These are phyloP conservation scores for Drosophila acutilabella DNA, from an alignment of 2,888 invertebrate species.

Conservation along the genomic window DNA sequence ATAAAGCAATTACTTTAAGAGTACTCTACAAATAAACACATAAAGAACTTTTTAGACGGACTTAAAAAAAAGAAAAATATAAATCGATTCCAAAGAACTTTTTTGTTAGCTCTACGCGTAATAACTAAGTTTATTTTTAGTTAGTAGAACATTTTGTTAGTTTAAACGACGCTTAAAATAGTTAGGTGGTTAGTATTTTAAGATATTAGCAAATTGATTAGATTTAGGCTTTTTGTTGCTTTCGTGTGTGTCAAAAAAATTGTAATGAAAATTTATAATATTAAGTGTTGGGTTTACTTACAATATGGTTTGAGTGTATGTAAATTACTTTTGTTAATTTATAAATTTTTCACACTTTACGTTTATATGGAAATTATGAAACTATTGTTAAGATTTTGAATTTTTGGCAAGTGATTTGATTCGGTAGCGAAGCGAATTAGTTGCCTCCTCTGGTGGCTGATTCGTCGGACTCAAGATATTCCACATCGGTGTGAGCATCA, in stretches of 20 bases:
- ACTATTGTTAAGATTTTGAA: slow-evolving; percentile 51
- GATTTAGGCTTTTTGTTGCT: slow-evolving; percentile 63
- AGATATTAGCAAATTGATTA: slow-evolving; percentile 52
- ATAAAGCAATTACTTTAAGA: slow-evolving; percentile 55
- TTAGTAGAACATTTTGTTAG: slow-evolving; percentile 53
- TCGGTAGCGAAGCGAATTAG: slow-evolving; percentile 42
- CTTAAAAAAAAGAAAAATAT: slow-evolving; percentile 55
- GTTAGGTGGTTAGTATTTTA: slow-evolving; percentile 35
- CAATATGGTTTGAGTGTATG: slow-evolving; percentile 70
- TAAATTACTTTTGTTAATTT: slow-evolving; percentile 38
- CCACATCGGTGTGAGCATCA: slow-evolving; percentile 86
- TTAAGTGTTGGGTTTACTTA: slow-evolving; percentile 72
- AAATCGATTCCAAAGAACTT: slow-evolving; percentile 65
- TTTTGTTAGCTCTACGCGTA: slow-evolving; percentile 64
- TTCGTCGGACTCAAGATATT: slow-evolving; percentile 86
- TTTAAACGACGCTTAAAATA: slow-evolving; percentile 55
- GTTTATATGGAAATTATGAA: slow-evolving; percentile 23
- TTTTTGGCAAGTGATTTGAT: slow-evolving; percentile 27
- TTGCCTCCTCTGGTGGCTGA: slow-evolving; percentile 77
- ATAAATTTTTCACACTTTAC: slow-evolving; percentile 44
- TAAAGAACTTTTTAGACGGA: slow-evolving; percentile 52
- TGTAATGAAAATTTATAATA: slow-evolving; percentile 58
- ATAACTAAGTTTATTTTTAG: slow-evolving; percentile 6
- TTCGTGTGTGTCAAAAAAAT: slow-evolving; percentile 53
- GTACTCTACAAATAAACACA: slow-evolving; percentile 63